Conservation (phyloP, 1,140 invertebrate genomes). For the Metaphire vulgaris region DNA sequence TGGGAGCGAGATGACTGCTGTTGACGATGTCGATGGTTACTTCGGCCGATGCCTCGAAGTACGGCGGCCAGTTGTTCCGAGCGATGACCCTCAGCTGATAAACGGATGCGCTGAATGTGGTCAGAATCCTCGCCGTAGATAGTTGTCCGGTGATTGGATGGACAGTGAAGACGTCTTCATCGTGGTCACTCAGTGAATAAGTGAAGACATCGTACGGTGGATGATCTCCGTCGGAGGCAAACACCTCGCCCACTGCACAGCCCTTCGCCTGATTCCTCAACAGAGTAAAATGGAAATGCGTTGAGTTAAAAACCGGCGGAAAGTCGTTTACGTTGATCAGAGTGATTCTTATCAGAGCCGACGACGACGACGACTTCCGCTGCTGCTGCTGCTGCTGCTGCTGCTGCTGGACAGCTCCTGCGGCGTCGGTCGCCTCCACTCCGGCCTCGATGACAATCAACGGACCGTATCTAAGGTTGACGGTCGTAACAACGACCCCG, state of each 20-base stretch:
- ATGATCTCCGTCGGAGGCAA: background rate
- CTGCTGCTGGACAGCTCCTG: too few relatives aligned
- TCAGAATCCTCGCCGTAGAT: background rate
- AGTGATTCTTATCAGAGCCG: background rate
- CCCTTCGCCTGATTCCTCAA: background rate
- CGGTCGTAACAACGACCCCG: background rate
- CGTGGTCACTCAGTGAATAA: background rate
- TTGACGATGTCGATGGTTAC: background rate
- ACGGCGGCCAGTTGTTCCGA: background rate
- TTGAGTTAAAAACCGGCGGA: background rate
- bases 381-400: too few relatives aligned
- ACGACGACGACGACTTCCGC: background rate
- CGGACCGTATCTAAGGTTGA: background rate
- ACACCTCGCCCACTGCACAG: background rate
- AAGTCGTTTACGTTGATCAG: background rate
- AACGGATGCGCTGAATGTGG: background rate
- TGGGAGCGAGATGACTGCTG: background rate
- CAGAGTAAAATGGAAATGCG: background rate
- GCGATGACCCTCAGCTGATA: background rate
- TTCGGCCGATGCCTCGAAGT: background rate
- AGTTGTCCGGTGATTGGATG: background rate
- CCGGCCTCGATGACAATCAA: background rate
- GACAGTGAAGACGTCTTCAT: background rate
- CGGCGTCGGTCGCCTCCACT: background rate
- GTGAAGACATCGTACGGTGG: background rate